Evolutionary conservation across 2,888 invertebrate genomes (phyloP), one percentile per base, ranked within the genome.

Genomic region (Melieria omissa): DNA sequence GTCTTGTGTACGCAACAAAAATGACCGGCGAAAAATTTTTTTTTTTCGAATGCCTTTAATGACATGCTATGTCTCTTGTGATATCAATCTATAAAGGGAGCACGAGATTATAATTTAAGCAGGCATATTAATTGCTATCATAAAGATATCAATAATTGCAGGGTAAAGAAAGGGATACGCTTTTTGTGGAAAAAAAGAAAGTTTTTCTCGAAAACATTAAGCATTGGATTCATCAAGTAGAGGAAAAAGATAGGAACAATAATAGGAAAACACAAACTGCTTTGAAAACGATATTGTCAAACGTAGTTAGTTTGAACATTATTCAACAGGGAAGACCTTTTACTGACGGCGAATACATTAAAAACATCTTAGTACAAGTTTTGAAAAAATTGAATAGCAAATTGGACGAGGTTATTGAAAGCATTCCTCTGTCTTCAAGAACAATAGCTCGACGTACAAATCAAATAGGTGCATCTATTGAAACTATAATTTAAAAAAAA

Each of bases 271-370:
- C 49, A 2, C 3, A 49, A 49, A 49, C 49, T 49, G 29, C 14
- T 5, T 14, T 58, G 7, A 14, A 58, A 14, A 58, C 10, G 16
- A 58, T 1, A 1, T 61, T 61, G 8, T 61, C 61, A 44, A 61
- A 41, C n/a, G 10, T 61, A 61, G 12, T 61, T 58, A 58, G 58
- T 29, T 16, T 58, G 58, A 29, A 58, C 29, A 58, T 58, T 61
- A 16, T 44, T 44, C 10, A 61, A 10, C 61, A 61, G 6, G 61
- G 61, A 44, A 61, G 44, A 29, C 29, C 29, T 29, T 29, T 29
- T 29, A 29, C 29, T 29, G 29, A 29, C 16, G 61, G 61, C 12
- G 44, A 9, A 61, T 61, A 5, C 45, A 12, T 61, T 12, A 45
- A 44, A 61, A 7, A 61, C 5, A 42, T 61, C 44, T 61, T 61